Percentiles rank a stretch among this genome's conserved stretches.
Conservation (phyloP, 1,140 invertebrate species). For the Gerris buenoi region DNA sequence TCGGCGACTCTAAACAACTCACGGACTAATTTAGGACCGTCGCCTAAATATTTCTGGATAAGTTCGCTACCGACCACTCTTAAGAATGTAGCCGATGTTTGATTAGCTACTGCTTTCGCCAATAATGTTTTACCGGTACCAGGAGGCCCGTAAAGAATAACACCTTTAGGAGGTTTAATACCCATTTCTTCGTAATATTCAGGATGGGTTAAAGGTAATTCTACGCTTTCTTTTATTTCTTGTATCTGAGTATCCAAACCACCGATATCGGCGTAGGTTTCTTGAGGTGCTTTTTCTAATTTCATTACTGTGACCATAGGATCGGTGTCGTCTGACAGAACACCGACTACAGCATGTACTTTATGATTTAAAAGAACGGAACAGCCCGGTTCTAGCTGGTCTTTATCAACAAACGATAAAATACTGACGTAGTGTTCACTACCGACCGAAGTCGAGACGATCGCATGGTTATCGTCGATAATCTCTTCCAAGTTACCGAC, state of each 20-base stretch:
- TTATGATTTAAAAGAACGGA: conserved; percentile 98
- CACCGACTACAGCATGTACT: conserved; percentile 95
- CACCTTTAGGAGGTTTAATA: conserved; percentile 97
- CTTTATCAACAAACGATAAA: conserved; percentile 98
- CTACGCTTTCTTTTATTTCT: conserved; percentile 99
- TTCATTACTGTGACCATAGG: conserved; percentile 99
- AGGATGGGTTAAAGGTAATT: conserved; percentile 94
- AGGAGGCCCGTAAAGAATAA: conserved; percentile 95
- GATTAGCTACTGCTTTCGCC: conserved; percentile 98
- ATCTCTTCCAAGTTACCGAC: conserved; percentile 99
- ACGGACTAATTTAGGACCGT: conserved; percentile 95
- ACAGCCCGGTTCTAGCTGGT: conserved; percentile 96
- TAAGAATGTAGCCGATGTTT: conserved; percentile 97
- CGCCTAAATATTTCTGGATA: conserved; percentile 98
- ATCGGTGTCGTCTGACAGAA: conserved; percentile 97
- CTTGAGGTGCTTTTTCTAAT: conserved; percentile 96
- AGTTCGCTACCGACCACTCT: conserved; percentile 96
- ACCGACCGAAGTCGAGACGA: conserved; percentile 97
- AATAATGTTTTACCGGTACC: conserved; percentile 97
- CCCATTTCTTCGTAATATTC: conserved; percentile 99
- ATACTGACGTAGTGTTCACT: conserved; percentile 99
- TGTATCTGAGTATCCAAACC: conserved; percentile 98
- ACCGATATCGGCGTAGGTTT: conserved; percentile 99
- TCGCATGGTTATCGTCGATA: conserved; percentile 99
- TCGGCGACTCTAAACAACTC: conserved; percentile 97